Base-by-base conservation (phyloP, 2,797 vertebrate species). In the Crocodylus rhombifer region DNA sequence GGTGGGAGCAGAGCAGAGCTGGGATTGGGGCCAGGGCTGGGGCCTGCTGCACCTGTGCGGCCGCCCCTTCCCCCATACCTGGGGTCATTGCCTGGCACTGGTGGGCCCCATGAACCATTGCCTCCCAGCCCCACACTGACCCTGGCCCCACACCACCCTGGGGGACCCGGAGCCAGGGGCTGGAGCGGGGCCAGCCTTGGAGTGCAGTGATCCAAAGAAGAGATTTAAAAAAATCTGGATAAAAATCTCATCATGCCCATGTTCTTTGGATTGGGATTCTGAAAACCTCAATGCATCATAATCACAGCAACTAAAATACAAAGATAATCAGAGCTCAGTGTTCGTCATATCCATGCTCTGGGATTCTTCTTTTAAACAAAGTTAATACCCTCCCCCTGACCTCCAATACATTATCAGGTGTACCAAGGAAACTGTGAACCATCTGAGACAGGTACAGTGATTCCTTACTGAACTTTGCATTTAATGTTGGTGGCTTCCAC, bases 151-250 rank as follows among this genome's bases (percentile, higher is more conserved):
- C 10, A 51, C 42, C 9, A 12, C 7, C 2, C 1, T 0, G 2
- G 84, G 60, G 42, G 85, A n/a, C 77, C 79, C 0, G 0, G 63
- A 91, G 60, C 16, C 69, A 78, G 69, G 28, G 25, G 21, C 0
- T 18, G 18, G 10, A 23, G 60, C 20, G 5, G 18, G 18, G 60
- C 60, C 16, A 18, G 60, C 60, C 60, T 23, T 12, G 9, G 23
- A 51, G 42, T 51, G 42, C 42, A 51, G 42, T 11, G 42, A 51
- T 51, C 42, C 42, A 51, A 51, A 51, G 9, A 51, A 51, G 42
- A 51, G 9, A 51, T 51, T 51, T 51, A 10, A 51, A 51, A 10
- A 51, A 8, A 51, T 51, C 42, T 51, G 42, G 10, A 51, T 51
- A 51, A 51, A 51, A 51, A 51, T 9, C 42, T 51, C 42, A 51